Base-by-base conservation (phyloP, 2,888 invertebrate species). In the Prenolepis imparis region DNA sequence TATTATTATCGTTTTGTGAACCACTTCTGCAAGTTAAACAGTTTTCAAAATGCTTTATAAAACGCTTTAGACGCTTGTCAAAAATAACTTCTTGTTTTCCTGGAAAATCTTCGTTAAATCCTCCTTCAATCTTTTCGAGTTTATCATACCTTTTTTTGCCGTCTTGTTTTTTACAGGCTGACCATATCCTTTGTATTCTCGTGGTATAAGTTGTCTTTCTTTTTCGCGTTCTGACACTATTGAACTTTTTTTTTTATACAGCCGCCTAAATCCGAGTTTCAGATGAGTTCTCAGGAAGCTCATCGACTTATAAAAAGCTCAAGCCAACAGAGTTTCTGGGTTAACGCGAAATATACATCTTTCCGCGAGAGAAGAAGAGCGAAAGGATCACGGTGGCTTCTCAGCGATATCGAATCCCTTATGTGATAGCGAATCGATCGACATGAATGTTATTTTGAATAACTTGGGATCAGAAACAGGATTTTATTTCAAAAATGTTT, bases 261-360 rank as follows among this genome's bases (percentile, higher is more conserved):
- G 24, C 84, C 86, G 77, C 86, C 90, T 93, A 93, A 52, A 94
- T 94, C 93, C 92, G 90, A 94, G 93, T 94, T 94, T 91, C 88
- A 92, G 91, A 94, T 93, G 92, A 93, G 93, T 93, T 94, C 92
- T 89, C 90, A 88, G 91, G 86, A 87, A 90, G 89, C 91, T 90
- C 92, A 91, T 92, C 92, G 92, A 91, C 91, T 92, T 90, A 88
- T 91, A 92, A 92, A 91, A 89, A 92, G 88, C 91, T 92, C 87
- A 87, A 81, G 80, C 74, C 44, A 32, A 44, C 72, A 78, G 91
- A 93, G 89, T 93, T 92, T 92, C 86, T 87, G 85, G 90, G 90
- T 91, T 91, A 91, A 89, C 91, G 91, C 89, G 88, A 91, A 91
- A 92, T 90, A 90, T 88, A 86, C 87, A 92, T 90, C 89, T 88